These are phyloP conservation scores for Heteropelma amictum DNA, from an alignment of 2,888 invertebrate species.

Conservation along the genomic window DNA sequence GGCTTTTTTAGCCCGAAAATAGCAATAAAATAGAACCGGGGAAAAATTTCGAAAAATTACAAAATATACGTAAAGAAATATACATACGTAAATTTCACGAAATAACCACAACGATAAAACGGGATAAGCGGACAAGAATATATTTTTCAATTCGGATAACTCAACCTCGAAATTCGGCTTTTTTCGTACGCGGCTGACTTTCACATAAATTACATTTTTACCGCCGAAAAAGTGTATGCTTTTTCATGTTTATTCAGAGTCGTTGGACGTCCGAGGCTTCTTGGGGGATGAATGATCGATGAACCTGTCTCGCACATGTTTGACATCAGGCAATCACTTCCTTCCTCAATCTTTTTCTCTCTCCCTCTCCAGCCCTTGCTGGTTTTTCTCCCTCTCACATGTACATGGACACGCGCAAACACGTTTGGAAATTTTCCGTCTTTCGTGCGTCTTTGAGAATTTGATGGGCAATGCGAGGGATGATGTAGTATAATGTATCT, in stretches of 20 bases:
- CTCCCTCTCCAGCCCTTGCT: not conserved
- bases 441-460: not conserved
- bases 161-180: not conserved
- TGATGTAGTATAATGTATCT: not conserved
- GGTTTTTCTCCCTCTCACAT: not conserved
- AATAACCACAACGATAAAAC: too few species aligned
- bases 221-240: conserved; percentile 8
- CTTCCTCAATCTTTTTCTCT: conserved; percentile 36
- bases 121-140: too few species aligned
- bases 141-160: not conserved
- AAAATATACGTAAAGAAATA: too few species aligned
- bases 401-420: too few species aligned
- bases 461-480: not conserved
- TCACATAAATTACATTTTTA: conserved; percentile 32
- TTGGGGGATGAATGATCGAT: conserved; percentile 36
- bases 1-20: too few species aligned
- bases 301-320: conserved; percentile 30
- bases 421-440: not conserved
- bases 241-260: conserved; percentile 41
- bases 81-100: too few species aligned
- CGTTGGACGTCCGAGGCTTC: not conserved
- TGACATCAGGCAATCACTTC: conserved; percentile 52
- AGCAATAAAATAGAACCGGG: too few species aligned
- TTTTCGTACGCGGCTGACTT: not conserved
- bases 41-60: too few species aligned